These are phyloP conservation scores for Rhea americana DNA, from an alignment of 2,113 vertebrate species.

Conservation along the genomic window DNA sequence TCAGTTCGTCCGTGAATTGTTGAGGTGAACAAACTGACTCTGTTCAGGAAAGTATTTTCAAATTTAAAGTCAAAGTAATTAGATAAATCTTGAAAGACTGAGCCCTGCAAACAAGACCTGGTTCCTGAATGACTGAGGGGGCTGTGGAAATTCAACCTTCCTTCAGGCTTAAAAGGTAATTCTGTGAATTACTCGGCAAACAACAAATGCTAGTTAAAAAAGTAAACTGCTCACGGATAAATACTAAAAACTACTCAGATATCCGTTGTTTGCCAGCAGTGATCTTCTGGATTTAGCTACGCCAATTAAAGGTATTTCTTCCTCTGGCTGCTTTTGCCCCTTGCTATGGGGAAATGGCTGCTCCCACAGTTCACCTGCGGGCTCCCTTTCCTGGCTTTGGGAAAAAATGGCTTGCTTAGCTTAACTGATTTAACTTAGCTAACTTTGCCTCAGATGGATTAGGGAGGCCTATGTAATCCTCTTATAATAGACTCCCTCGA, in stretches of 20 bases:
- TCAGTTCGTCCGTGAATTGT: not conserved
- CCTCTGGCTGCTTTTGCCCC: rapidly evolving
- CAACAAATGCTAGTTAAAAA: not conserved
- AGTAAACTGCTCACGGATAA: not conserved
- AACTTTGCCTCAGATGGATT: not conserved
- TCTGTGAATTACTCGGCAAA: not conserved
- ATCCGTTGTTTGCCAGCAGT: rapidly evolving
- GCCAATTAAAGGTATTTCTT: not conserved
- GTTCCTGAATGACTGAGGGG: not conserved
- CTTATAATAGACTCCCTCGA: not conserved
- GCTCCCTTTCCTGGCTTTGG: not conserved
- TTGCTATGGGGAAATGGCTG: rapidly evolving
- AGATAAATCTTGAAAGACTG: not conserved
- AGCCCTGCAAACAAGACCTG: not conserved
- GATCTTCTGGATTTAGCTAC: not conserved
- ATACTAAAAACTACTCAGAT: not conserved
- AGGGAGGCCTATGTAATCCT: not conserved
- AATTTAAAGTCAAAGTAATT: not conserved
- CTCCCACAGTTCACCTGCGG: rapidly evolving
- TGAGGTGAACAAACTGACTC: not conserved
- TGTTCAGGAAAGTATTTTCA: not conserved
- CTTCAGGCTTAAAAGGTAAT: not conserved
- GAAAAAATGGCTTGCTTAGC: not conserved
- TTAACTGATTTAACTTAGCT: not conserved
- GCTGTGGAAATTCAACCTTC: not conserved